These are phyloP conservation scores for Melanogrammus aeglefinus DNA, from an alignment of 2,797 vertebrate genomes.

Conservation along the genomic window DNA sequence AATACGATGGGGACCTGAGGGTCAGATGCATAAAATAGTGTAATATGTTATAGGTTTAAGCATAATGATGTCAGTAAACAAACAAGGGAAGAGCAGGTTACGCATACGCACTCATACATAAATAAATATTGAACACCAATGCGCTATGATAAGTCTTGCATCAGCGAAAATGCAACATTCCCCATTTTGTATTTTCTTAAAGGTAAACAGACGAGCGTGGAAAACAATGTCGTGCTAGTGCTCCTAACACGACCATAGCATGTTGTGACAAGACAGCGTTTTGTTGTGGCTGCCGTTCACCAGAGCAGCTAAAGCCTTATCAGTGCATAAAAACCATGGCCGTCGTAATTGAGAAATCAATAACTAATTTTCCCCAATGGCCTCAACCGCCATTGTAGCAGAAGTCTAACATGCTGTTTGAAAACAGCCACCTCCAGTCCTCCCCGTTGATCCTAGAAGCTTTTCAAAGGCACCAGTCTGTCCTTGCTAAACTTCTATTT, in stretches of 20 bases:
- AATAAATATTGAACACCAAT: neutral
- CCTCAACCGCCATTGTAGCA: constrained; percentile 50
- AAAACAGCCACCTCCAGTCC: too few species aligned
- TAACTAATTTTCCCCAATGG: constrained; percentile 72
- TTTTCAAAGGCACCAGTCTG: constrained; percentile 55
- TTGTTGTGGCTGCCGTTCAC: constrained; percentile 64
- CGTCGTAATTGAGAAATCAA: constrained; percentile 76
- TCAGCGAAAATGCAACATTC: neutral
- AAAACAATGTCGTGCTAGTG: constrained; percentile 24
- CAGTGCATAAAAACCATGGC: constrained; percentile 56
- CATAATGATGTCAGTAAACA: neutral
- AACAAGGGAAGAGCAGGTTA: neutral
- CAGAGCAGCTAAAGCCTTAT: constrained; percentile 59
- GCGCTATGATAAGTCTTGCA: neutral
- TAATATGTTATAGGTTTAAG: neutral
- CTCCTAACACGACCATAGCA: constrained; percentile 36
- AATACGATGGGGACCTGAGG: constrained; percentile 31
- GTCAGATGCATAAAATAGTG: neutral
- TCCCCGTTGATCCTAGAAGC: constrained; percentile 27
- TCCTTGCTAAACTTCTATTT: constrained; percentile 36
- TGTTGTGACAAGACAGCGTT: constrained; percentile 53
- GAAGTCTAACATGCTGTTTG: neutral
- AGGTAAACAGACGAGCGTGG: constrained; percentile 13
- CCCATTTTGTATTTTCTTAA: neutral
- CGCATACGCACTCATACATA: neutral